A percentile compares a stretch with the other conserved stretches of the same genome.
Evolutionary conservation across 2,797 vertebrate genomes (phyloP).

Genomic region (Falco columbarius): DNA sequence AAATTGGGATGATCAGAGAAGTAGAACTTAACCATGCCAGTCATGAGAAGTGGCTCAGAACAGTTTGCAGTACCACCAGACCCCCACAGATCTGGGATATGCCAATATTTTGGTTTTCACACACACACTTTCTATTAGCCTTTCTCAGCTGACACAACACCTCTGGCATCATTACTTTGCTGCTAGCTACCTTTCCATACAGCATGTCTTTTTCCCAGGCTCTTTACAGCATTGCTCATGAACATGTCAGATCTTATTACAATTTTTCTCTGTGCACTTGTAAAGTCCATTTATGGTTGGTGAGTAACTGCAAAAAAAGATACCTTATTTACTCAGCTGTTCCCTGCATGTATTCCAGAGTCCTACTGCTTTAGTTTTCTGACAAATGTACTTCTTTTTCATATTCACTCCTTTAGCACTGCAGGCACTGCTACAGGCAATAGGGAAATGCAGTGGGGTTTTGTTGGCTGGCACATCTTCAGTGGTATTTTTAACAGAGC

Average conservation of each 20-base stretch:
- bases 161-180: background rate
- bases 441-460: background rate
- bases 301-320: constrained; percentile 6
- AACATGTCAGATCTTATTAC: constrained; percentile 22
- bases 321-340: constrained; percentile 26
- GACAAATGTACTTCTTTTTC: background rate
- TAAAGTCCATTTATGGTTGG: background rate
- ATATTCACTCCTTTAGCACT: background rate
- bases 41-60: background rate
- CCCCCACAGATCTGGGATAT: background rate
- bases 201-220: background rate
- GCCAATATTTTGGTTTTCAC: background rate
- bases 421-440: background rate
- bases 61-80: background rate
- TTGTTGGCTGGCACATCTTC: background rate
- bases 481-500: constrained; percentile 9
- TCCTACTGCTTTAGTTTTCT: background rate
- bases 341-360: constrained; percentile 1
- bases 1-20: background rate
- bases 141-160: background rate
- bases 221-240: background rate
- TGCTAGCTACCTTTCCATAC: background rate
- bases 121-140: background rate
- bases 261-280: background rate
- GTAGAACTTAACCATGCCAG: background rate